phyloP scores from a whole-genome alignment of 2,888 invertebrate genomes.

The Xylota segnis region DNA sequence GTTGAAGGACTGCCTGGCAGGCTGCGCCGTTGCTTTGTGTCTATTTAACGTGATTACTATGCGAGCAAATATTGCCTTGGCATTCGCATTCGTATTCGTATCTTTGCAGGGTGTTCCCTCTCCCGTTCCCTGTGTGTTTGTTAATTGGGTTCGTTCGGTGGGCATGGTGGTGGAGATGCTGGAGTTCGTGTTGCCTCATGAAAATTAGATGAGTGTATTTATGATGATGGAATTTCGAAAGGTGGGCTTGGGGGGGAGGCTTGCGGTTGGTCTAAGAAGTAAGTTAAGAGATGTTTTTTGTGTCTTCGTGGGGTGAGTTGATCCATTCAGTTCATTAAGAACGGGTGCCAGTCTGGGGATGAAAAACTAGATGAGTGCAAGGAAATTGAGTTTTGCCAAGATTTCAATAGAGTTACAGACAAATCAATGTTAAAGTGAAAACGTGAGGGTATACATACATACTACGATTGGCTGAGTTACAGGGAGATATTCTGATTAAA shows the following conservation, averaged over 20 bases:
- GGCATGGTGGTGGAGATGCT: background rate
- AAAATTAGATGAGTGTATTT: slow-evolving; percentile 75
- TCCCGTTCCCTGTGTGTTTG: slow-evolving; percentile 45
- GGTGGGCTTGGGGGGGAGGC: slow-evolving; percentile 42
- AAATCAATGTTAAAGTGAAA: slow-evolving; percentile 1
- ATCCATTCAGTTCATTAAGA: slow-evolving; percentile 48
- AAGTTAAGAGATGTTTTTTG: slow-evolving; percentile 53
- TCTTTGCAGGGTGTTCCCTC: slow-evolving; percentile 14
- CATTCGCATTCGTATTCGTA: slow-evolving; percentile 42
- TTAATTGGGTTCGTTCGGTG: slow-evolving; percentile 61
- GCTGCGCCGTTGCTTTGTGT: slow-evolving; percentile 61
- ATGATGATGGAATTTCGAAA: slow-evolving; percentile 72
- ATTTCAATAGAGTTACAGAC: slow-evolving; percentile 21
- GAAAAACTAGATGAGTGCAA: slow-evolving; percentile 27
- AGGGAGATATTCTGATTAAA: background rate
- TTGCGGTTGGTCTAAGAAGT: slow-evolving; percentile 59
- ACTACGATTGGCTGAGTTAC: background rate
- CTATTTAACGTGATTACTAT: slow-evolving; percentile 72
- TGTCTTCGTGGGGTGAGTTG: slow-evolving; percentile 6
- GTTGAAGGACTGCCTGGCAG: slow-evolving; percentile 52
- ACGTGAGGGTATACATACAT: background rate
- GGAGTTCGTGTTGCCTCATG: slow-evolving; percentile 51
- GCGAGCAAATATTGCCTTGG: slow-evolving; percentile 69
- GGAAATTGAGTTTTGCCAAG: slow-evolving; percentile 15
- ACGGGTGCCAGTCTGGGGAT: slow-evolving; percentile 13